A percentile compares a stretch with the other conserved stretches of the same genome.
Evolutionary conservation across 2,113 vertebrate species (phyloP).

Genomic region (Stictonetta naevosa): DNA sequence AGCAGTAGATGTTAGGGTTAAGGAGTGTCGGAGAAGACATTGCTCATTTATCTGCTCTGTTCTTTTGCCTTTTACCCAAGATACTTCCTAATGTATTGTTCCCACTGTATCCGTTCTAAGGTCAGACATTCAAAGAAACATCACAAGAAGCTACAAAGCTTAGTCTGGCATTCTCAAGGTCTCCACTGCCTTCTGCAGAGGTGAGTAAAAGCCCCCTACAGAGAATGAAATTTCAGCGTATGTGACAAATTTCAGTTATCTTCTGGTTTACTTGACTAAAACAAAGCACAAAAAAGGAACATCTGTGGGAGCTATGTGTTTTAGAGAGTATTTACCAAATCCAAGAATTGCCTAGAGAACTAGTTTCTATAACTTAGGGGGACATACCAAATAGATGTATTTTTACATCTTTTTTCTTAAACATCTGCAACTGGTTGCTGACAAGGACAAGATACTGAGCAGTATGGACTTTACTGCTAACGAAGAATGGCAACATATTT

Average conservation of each 20-base stretch:
- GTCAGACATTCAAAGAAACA: constrained; percentile 79
- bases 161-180: constrained; percentile 84
- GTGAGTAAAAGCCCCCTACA: constrained; percentile 59
- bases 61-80: not conserved
- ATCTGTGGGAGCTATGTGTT: rapidly evolving
- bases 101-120: constrained; percentile 66
- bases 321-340: not conserved
- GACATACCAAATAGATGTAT: not conserved
- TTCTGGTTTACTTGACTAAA: not conserved
- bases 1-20: not conserved
- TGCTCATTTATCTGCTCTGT: not conserved
- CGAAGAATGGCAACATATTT: not conserved
- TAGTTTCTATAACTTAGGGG: not conserved
- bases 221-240: not conserved
- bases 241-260: not conserved
- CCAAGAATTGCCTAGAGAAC: not conserved
- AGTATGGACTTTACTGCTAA: not conserved
- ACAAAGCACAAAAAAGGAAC: not conserved
- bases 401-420: not conserved
- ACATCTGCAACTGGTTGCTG: not conserved
- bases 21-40: not conserved
- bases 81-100: not conserved
- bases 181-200: constrained; percentile 81
- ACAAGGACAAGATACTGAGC: not conserved
- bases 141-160: constrained; percentile 90